Evolutionary conservation across 2,113 vertebrate genomes (phyloP), one percentile per base, ranked within the genome.

Genomic region (Chrysemys picta): DNA sequence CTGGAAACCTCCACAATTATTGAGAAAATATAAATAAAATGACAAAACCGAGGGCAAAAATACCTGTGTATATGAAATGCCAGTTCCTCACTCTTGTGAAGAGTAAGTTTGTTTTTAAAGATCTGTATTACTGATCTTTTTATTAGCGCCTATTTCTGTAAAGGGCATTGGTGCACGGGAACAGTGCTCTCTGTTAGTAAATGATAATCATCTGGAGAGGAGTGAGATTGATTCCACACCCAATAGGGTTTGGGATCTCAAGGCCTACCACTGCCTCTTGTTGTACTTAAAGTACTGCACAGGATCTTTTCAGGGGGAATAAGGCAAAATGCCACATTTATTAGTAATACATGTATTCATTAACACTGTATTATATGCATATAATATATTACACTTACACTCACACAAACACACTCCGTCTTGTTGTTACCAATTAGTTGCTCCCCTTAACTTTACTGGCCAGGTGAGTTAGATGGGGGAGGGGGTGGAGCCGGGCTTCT

Each of bases 51-150:
- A 24, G 56, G 3, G 16, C 53, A 1, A 4, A 16, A 21, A 7
- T 38, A 10, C 0, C 0, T 22, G 25, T 19, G 13, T 6, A 2
- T 85, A 10, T 0, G 1, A 49, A 42, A 52, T 1, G 0, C 1
- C 3, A 35, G 27, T 62, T 75, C 38, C 10, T 75, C 38, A 24
- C 72, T 75, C 38, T 38, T 75, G 72, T 75, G 72, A 42, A 21
- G n/a, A 45, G 22, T 24, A 42, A 11, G 21, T 35, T 82, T 0
- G 2, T 57, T 45, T 65, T 90, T 0, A 0, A 10, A 29, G 31
- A 85, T 35, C 65, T n/a, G 27, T 13, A 9, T 82, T 56, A 12
- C 2, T 9, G 52, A 53, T 38, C 7, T 25, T 17, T 56, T 54
- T 27, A 2, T 54, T 31, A n/a, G 17, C 52, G 21, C 27, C 0